phyloP scores from a whole-genome alignment of 2,113 vertebrate genomes.

The Sinocyclocheilus anshuiensis region DNA sequence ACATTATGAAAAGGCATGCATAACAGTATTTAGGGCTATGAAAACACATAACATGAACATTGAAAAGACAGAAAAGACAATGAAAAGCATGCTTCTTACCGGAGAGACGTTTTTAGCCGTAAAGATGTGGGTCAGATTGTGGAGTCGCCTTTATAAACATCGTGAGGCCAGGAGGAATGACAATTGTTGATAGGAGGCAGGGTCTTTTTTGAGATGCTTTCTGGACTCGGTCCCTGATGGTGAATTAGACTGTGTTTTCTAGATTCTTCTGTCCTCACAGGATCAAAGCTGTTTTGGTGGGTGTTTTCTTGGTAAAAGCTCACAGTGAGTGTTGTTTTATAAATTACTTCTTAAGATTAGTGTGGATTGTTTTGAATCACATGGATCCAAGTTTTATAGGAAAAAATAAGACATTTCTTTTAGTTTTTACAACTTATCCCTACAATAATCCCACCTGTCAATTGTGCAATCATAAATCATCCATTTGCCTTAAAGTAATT shows the following conservation, averaged over 20 bases:
- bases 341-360: neutral
- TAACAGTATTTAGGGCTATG: neutral
- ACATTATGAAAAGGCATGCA: neutral
- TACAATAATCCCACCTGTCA: neutral
- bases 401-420: neutral
- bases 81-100: slow-evolving; percentile 10
- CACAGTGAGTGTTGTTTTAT: neutral
- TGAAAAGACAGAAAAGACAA: neutral
- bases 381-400: neutral
- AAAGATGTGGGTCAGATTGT: neutral
- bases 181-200: slow-evolving; percentile 59
- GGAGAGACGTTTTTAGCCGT: neutral
- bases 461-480: neutral
- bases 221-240: slow-evolving; percentile 41
- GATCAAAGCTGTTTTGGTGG: slow-evolving; percentile 28
- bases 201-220: slow-evolving; percentile 55
- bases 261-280: slow-evolving; percentile 25
- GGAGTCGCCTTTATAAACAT: slow-evolving; percentile 63
- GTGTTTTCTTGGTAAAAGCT: neutral
- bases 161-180: slow-evolving; percentile 50
- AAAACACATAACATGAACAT: neutral
- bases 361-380: neutral
- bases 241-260: slow-evolving; percentile 37
- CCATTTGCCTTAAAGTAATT: neutral
- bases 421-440: neutral